Evolutionary conservation across 2,113 vertebrate species (phyloP).

Genomic region (Perognathus longimembris): DNA sequence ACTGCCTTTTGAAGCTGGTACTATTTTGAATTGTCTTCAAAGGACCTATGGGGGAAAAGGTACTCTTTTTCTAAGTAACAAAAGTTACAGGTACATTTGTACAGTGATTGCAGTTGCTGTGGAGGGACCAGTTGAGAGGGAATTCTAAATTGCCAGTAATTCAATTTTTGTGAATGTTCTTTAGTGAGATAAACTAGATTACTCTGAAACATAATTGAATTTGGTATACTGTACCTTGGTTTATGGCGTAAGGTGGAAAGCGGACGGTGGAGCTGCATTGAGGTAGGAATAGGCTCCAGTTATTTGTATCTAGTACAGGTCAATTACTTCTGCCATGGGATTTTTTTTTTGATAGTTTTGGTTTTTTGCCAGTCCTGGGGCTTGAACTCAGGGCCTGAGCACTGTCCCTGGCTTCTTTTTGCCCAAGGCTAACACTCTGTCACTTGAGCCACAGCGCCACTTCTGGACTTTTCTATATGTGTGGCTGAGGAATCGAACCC

Average conservation of each 20-base stretch:
- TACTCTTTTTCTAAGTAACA: slow-evolving; percentile 20
- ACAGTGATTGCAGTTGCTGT: neutral
- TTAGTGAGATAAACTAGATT: slow-evolving; percentile 74
- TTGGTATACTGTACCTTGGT: slow-evolving; percentile 63
- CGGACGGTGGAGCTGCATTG: neutral
- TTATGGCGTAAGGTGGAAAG: slow-evolving; percentile 55
- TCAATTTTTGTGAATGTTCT: slow-evolving; percentile 64
- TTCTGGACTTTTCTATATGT: no score
- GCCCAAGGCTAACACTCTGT: no score
- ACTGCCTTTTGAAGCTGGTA: neutral
- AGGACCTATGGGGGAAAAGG: slow-evolving; percentile 20
- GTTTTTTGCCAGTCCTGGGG: no score
- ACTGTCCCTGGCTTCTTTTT: no score
- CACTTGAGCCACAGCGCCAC: no score
- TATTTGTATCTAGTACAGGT: slow-evolving; percentile 24
- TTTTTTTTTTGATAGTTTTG: slow-evolving; percentile 19
- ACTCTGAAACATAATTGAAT: slow-evolving; percentile 66
- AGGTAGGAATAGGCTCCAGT: slow-evolving; percentile 17
- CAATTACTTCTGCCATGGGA: slow-evolving; percentile 24
- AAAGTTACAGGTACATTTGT: neutral
- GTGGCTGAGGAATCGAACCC: no score
- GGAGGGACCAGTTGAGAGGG: slow-evolving; percentile 23
- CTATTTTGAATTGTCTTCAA: slow-evolving; percentile 44
- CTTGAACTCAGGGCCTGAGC: no score
- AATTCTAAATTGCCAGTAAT: slow-evolving; percentile 61